Evolutionary conservation across 1,140 invertebrate species (phyloP).

Genomic region (Rhizoglyphus robini): DNA sequence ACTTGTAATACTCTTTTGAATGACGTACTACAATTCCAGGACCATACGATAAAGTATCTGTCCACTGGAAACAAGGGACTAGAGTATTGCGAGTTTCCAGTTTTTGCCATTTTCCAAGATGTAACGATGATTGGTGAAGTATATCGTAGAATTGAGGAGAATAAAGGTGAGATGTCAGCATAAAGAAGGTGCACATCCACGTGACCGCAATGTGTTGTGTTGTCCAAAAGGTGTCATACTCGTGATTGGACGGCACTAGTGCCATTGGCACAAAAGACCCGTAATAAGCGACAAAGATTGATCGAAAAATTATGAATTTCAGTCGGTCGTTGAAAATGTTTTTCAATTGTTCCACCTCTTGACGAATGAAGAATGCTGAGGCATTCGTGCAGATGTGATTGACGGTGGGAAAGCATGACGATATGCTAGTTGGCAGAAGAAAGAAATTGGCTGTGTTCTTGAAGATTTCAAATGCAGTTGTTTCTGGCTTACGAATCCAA

Average conservation of each 20-base stretch:
- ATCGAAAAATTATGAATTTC: constrained; percentile 77
- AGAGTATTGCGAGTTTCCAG: constrained; percentile 48
- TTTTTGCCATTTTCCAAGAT: constrained; percentile 71
- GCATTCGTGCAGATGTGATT: constrained; percentile 33
- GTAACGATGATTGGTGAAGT: constrained; percentile 69
- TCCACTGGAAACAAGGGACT: constrained; percentile 42
- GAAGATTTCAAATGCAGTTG: not conserved
- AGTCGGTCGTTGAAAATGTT: constrained; percentile 74
- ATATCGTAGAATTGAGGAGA: constrained; percentile 68
- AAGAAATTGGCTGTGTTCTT: not conserved
- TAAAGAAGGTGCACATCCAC: constrained; percentile 63
- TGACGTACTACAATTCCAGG: constrained; percentile 57
- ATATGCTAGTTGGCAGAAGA: constrained; percentile 18
- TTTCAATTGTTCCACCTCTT: constrained; percentile 67
- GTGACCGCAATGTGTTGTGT: constrained; percentile 66
- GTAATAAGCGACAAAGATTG: constrained; percentile 76
- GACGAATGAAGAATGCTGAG: constrained; percentile 46
- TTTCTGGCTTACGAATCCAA: not conserved
- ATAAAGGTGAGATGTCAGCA: constrained; percentile 61
- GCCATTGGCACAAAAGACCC: constrained; percentile 75
- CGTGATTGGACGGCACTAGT: constrained; percentile 65
- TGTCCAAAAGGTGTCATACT: constrained; percentile 71
- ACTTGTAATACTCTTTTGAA: constrained; percentile 60
- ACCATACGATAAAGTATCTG: constrained; percentile 19
- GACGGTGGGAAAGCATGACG: not conserved